Evolutionary conservation across 2,888 invertebrate genomes (phyloP), one percentile per base, ranked within the genome.

Genomic region (Isoperla grammatica): DNA sequence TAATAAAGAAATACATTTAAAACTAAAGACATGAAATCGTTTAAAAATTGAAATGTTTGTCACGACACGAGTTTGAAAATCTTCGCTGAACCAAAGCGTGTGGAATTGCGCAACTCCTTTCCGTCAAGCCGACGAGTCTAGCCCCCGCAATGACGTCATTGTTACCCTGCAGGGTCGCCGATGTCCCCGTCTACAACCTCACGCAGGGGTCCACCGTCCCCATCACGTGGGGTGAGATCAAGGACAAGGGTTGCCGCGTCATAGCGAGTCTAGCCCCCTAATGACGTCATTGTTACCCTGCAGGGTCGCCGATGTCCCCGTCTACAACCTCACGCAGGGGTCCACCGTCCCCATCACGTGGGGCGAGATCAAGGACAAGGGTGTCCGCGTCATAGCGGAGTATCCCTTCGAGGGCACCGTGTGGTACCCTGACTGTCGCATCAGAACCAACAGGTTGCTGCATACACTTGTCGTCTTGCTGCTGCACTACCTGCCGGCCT

Each of bases 291-390:
- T n/a, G n/a, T n/a, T n/a, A n/a, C n/a, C n/a, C n/a, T n/a, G n/a
- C n/a, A 29, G 88, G 66, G 74, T 80, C 2, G 73, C 78, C 55
- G 82, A 82, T 63, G 81, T 91, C 46, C 89, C 92, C 0, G 92
- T 97, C 1, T 95, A 88, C 76, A 97, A 98, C 72, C 78, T 95
- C 65, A 93, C 95, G 0, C 90, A 94, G 57, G 90, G 93, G 23
- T 86, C 87, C 54, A 81, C 88, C 48, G 83, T 89, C 67, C 87
- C 87, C 57, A 82, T 93, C 39, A 90, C 89, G 0, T 97, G 96
- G 94, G 87, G 87, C 50, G 84, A 90, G 65, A 83, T 97, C 19
- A 78, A 95, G 68, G 82, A 86, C 66, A 81, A 82, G 63, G 88
- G 91, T 42, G 85, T 85, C 69, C 79, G 81, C 13, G 78, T 87